These are phyloP conservation scores for Alloplasta piceator DNA, from an alignment of 2,888 invertebrate genomes.

Conservation along the genomic window DNA sequence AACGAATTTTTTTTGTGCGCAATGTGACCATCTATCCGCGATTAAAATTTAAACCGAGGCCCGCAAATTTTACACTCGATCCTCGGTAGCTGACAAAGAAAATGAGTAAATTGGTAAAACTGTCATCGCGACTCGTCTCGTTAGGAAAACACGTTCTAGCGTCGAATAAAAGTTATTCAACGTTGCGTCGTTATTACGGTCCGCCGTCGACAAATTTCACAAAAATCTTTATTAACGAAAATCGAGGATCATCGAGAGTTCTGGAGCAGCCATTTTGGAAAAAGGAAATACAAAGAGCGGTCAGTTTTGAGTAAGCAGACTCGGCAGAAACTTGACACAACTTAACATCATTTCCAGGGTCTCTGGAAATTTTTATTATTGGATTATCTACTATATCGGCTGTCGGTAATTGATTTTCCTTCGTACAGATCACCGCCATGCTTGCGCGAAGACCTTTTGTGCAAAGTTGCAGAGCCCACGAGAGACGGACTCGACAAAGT, in stretches of 20 bases:
- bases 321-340: not conserved
- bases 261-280: conserved; percentile 61
- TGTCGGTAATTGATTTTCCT: conserved; percentile 22
- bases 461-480: conserved; percentile 78
- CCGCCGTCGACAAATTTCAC: conserved; percentile 70
- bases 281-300: conserved; percentile 69
- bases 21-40: conserved; percentile 37
- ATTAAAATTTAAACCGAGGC: conserved; percentile 13
- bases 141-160: conserved; percentile 5
- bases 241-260: conserved; percentile 48
- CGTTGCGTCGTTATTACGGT: conserved; percentile 36
- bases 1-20: conserved; percentile 30
- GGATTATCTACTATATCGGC: not conserved
- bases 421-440: conserved; percentile 67
- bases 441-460: conserved; percentile 77
- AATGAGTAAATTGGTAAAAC: conserved; percentile 52
- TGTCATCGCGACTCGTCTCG: conserved; percentile 57
- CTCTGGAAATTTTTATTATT: conserved; percentile 2
- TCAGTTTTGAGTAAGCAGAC: conserved; percentile 74
- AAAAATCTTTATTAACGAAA: conserved; percentile 63
- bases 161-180: conserved; percentile 28
- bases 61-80: conserved; percentile 25
- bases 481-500: conserved; percentile 84
- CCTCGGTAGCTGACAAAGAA: not conserved
- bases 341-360: conserved; percentile 2